Conservation (phyloP, 2,888 invertebrate genomes). For the Stratiomys singularior region DNA sequence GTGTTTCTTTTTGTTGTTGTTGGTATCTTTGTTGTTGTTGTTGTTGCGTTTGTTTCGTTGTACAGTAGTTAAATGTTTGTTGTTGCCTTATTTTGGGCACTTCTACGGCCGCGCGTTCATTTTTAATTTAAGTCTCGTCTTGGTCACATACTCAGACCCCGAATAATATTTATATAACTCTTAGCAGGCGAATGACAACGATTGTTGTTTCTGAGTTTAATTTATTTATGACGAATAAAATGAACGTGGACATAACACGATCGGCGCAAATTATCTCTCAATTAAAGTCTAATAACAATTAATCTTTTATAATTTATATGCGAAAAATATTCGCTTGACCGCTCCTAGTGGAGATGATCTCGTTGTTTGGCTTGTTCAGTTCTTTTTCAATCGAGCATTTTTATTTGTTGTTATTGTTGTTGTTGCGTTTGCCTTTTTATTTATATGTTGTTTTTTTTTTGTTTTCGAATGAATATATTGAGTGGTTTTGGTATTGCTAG, state of each 20-base stretch:
- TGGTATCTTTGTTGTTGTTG: no score
- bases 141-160: constrained; percentile 20
- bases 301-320: constrained; percentile 55
- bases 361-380: constrained; percentile 1
- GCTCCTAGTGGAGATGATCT: constrained; percentile 29
- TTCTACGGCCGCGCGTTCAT: neutral
- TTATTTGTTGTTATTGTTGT: neutral
- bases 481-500: no score
- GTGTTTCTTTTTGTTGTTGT: neutral
- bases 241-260: constrained; percentile 44
- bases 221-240: constrained; percentile 32
- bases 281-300: constrained; percentile 57
- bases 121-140: constrained; percentile 34
- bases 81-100: no score
- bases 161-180: constrained; percentile 22
- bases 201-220: neutral
- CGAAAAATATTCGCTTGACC: constrained; percentile 49
- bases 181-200: neutral
- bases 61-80: neutral
- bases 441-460: no score
- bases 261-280: constrained; percentile 51
- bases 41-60: neutral
- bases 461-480: no score
- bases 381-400: neutral
- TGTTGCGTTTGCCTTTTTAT: neutral